Conservation (phyloP, 2,888 invertebrate genomes). For the Drosophila prostipennis region DNA sequence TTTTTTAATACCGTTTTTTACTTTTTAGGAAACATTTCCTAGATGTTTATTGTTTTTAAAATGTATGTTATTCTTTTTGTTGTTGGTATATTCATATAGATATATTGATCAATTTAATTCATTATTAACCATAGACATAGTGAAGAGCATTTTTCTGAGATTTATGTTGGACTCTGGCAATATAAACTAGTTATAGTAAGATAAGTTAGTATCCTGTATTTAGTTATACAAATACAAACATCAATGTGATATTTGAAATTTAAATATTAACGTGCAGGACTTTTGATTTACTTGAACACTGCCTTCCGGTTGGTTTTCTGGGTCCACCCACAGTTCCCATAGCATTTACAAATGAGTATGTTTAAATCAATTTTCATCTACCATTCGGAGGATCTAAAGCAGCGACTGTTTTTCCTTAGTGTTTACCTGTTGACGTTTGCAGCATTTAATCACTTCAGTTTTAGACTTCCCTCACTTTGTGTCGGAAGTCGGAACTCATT, state of each 20-base stretch:
- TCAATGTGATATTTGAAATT: conserved; percentile 47
- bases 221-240: conserved; percentile 46
- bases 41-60: too few species aligned
- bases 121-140: background rate
- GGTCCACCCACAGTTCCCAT: conserved; percentile 2
- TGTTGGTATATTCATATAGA: too few species aligned
- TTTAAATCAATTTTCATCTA: conserved; percentile 62
- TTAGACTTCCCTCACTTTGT: conserved; percentile 18
- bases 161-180: conserved; percentile 16
- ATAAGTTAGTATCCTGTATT: conserved; percentile 27
- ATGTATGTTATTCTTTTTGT: too few species aligned
- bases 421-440: conserved; percentile 72
- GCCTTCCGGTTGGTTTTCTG: background rate
- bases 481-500: conserved; percentile 81
- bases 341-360: conserved; percentile 56
- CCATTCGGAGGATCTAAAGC: conserved; percentile 43
- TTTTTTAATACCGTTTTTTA: too few species aligned
- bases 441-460: conserved; percentile 66
- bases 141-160: conserved; percentile 5
- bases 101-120: too few species aligned
- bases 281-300: background rate
- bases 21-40: too few species aligned
- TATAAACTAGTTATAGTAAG: conserved; percentile 1
- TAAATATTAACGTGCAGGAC: background rate
- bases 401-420: conserved; percentile 31